phyloP scores from a whole-genome alignment of 1,140 invertebrate species.

The Heliconius congener region DNA sequence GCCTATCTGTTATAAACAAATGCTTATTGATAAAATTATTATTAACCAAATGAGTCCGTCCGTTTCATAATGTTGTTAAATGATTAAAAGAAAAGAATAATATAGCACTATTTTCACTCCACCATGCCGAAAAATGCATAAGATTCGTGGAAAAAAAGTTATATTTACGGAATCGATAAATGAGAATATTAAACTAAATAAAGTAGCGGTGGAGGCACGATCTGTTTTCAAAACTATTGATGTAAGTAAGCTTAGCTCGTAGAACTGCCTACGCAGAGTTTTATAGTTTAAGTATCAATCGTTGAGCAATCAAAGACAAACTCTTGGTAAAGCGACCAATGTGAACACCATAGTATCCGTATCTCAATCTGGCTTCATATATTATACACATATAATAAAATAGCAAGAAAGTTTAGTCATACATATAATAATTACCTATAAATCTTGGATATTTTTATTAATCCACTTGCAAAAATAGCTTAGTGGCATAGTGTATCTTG shows the following conservation, averaged over 20 bases:
- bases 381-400: background rate
- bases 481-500: no score
- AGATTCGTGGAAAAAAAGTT: background rate
- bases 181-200: background rate
- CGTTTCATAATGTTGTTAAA: background rate
- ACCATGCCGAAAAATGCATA: background rate
- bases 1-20: no score
- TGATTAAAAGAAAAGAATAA: no score
- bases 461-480: no score
- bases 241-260: background rate
- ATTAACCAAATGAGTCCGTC: no score
- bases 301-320: background rate
- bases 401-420: background rate
- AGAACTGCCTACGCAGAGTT: background rate
- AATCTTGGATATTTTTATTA: no score
- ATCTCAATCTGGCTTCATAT: background rate
- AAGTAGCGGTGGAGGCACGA: background rate
- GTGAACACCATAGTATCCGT: background rate
- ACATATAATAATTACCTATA: background rate
- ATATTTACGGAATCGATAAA: background rate
- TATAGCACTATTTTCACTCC: no score
- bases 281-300: constrained; percentile 4
- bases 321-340: background rate
- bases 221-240: background rate
- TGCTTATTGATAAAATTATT: no score